Evolutionary conservation across 2,113 vertebrate genomes (phyloP).

Genomic region (Caretta caretta): DNA sequence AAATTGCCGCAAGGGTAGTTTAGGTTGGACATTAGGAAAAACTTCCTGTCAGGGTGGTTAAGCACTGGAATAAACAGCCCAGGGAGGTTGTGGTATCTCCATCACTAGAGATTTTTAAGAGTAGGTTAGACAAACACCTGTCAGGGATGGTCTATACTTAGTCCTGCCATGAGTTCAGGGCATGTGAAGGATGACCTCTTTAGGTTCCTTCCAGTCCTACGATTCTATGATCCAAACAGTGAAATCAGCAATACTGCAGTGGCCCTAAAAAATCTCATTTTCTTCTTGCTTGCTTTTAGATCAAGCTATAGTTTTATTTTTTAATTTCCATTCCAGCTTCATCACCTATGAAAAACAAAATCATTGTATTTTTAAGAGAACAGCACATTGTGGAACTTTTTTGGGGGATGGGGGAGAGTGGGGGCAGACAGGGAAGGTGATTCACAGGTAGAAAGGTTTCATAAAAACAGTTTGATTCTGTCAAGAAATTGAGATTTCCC

Average conservation of each 20-base stretch:
- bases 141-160: too few species aligned
- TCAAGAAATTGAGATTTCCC: neutral
- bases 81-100: too few species aligned
- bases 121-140: too few species aligned
- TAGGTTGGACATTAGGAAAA: too few species aligned
- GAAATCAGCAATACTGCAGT: neutral
- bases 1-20: too few species aligned
- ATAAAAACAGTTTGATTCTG: neutral
- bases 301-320: neutral
- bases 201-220: too few species aligned
- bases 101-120: too few species aligned
- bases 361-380: neutral
- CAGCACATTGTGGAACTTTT: neutral
- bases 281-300: neutral
- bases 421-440: neutral
- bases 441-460: neutral
- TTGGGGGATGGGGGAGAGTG: neutral
- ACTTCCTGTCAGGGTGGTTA: too few species aligned
- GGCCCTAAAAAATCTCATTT: neutral
- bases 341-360: neutral
- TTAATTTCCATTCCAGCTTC: conserved; percentile 11
- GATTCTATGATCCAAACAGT: neutral
- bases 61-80: too few species aligned
- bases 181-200: too few species aligned
- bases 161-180: too few species aligned